Conservation (phyloP, 2,888 invertebrate genomes). For the Eupithecia subumbrata region DNA sequence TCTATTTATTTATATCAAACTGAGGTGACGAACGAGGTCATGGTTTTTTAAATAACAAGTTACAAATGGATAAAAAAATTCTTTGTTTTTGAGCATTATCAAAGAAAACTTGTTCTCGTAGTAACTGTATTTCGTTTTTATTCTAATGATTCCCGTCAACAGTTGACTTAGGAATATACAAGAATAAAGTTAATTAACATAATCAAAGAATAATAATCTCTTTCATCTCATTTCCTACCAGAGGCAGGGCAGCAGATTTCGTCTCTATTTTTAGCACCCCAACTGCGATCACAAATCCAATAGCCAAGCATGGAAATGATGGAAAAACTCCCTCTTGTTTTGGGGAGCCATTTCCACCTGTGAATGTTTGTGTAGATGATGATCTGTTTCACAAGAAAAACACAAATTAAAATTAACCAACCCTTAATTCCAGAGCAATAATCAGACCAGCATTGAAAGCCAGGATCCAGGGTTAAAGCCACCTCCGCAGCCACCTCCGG, state of each 20-base stretch:
- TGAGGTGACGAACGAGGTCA: too few species aligned
- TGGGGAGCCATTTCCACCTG: neutral
- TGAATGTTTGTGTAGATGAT: neutral
- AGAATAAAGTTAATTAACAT: neutral
- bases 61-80: too few species aligned
- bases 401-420: neutral
- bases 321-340: neutral
- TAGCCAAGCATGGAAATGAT: neutral
- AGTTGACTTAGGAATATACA: neutral
- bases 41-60: too few species aligned
- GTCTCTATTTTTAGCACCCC: too few species aligned
- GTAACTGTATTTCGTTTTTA: too few species aligned
- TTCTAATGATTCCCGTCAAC: neutral
- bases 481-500: constrained; percentile 63
- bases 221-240: neutral
- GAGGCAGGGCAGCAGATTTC: too few species aligned
- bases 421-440: constrained; percentile 20
- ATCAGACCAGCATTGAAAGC: constrained; percentile 47
- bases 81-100: too few species aligned
- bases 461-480: constrained; percentile 52
- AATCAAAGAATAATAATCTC: neutral
- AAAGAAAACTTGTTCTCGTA: too few species aligned
- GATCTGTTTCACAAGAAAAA: neutral
- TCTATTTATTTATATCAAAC: neutral
- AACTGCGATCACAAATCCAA: neutral